Conservation (phyloP, 2,888 invertebrate species). For the Gasteruption jaculator region DNA sequence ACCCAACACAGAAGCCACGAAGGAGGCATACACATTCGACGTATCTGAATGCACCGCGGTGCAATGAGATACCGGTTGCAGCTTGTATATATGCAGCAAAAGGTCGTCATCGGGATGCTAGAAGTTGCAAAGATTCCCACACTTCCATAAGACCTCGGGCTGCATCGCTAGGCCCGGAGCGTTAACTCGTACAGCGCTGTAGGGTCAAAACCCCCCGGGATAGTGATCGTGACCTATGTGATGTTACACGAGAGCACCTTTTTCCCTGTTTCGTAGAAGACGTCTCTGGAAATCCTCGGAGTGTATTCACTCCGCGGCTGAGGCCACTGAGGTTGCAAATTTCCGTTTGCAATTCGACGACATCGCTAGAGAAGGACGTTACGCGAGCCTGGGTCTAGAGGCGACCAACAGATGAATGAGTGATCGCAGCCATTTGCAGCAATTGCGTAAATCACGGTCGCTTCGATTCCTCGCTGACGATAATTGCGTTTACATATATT, state of each 20-base stretch:
- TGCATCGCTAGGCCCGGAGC: slow-evolving; percentile 45
- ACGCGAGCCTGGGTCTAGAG: too few species aligned
- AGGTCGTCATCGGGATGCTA: slow-evolving; percentile 45
- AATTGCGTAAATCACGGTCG: too few species aligned
- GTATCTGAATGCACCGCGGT: slow-evolving; percentile 8
- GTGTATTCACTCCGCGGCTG: too few species aligned
- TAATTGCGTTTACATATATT: too few species aligned
- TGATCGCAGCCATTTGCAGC: too few species aligned
- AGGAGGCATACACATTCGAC: not conserved
- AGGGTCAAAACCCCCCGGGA: slow-evolving; percentile 46
- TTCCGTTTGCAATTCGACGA: too few species aligned
- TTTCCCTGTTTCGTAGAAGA: not conserved
- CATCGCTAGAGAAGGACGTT: too few species aligned
- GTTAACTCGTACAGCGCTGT: too few species aligned
- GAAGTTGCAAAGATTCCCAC: slow-evolving; percentile 47
- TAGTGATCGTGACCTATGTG: slow-evolving; percentile 30
- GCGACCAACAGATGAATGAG: too few species aligned
- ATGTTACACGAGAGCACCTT: slow-evolving; percentile 37
- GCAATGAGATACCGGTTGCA: slow-evolving; percentile 39
- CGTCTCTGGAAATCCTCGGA: too few species aligned
- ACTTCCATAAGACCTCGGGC: slow-evolving; percentile 42
- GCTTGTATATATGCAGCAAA: slow-evolving; percentile 40
- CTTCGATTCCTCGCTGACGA: too few species aligned
- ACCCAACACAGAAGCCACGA: slow-evolving; percentile 15
- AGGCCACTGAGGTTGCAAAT: too few species aligned